A percentile compares a stretch with the other conserved stretches of the same genome.
phyloP scores from a whole-genome alignment of 2,888 invertebrate genomes.

The Melitaea athalia region DNA sequence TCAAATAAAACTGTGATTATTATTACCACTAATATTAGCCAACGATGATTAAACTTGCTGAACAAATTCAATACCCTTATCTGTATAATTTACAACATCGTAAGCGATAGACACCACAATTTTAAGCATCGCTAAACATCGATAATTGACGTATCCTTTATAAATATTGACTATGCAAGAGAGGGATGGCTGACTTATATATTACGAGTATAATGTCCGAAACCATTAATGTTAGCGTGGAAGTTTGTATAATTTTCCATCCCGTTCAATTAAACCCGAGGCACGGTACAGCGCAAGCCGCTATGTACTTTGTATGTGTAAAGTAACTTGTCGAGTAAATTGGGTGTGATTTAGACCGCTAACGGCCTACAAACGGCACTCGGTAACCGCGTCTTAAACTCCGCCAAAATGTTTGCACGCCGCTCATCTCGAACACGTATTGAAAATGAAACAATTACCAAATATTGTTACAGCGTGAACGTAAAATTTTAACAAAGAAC shows the following conservation, averaged over 20 bases:
- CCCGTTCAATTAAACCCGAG: constrained; percentile 55
- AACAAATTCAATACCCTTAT: constrained; percentile 15
- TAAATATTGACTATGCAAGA: constrained; percentile 69
- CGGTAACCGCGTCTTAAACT: constrained; percentile 28
- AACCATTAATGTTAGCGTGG: constrained; percentile 54
- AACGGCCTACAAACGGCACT: constrained; percentile 23
- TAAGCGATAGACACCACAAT: constrained; percentile 47
- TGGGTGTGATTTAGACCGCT: constrained; percentile 53
- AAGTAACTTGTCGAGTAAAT: constrained; percentile 39
- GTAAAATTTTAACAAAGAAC: not conserved
- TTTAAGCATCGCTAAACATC: constrained; percentile 72
- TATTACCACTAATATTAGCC: not conserved
- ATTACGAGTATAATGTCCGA: constrained; percentile 49
- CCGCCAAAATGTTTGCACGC: constrained; percentile 27
- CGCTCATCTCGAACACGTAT: constrained; percentile 4
- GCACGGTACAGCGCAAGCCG: constrained; percentile 45
- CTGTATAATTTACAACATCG: constrained; percentile 28
- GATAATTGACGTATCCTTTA: constrained; percentile 76
- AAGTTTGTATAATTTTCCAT: constrained; percentile 65
- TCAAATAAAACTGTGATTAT: not conserved
- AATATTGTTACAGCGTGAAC: not conserved
- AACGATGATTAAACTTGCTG: not conserved
- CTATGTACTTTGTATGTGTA: constrained; percentile 32
- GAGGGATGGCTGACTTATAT: constrained; percentile 13
- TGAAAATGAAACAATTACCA: constrained; percentile 3